A percentile compares a stretch with the other conserved stretches of the same genome.
Conservation (phyloP, 2,888 invertebrate species). For the Cephus spinipes region DNA sequence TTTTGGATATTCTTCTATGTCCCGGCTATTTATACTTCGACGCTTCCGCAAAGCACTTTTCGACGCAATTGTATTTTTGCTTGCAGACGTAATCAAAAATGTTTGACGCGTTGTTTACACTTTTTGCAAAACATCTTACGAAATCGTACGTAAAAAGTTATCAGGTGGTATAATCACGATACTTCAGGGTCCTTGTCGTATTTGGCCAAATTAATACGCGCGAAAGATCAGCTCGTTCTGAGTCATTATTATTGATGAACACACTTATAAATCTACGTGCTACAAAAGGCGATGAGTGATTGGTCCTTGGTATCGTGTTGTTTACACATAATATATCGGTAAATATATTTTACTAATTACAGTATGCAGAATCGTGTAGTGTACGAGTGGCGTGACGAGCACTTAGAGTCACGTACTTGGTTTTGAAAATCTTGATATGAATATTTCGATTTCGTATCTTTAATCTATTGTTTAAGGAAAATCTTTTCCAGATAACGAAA, state of each 20-base stretch:
- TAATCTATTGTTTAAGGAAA: background rate
- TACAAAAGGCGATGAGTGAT: background rate
- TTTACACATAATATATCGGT: background rate
- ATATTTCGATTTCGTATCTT: background rate
- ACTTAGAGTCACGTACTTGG: too few species aligned
- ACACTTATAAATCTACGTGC: background rate
- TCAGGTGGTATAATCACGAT: background rate
- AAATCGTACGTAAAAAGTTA: background rate
- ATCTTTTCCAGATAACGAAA: background rate
- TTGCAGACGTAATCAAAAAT: background rate
- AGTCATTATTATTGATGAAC: background rate
- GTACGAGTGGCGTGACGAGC: background rate
- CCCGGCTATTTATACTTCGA: background rate
- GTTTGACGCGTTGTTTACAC: background rate
- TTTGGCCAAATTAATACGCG: background rate
- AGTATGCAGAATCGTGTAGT: background rate
- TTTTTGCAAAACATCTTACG: background rate
- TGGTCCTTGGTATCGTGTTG: background rate
- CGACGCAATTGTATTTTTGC: background rate
- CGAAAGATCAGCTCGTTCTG: background rate
- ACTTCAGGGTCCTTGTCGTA: background rate
- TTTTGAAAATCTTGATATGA: background rate
- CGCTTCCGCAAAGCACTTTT: background rate
- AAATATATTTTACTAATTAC: background rate
- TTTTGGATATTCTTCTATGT: background rate